Conservation (phyloP, 2,113 vertebrate species). For the Siphamia tubifer region DNA sequence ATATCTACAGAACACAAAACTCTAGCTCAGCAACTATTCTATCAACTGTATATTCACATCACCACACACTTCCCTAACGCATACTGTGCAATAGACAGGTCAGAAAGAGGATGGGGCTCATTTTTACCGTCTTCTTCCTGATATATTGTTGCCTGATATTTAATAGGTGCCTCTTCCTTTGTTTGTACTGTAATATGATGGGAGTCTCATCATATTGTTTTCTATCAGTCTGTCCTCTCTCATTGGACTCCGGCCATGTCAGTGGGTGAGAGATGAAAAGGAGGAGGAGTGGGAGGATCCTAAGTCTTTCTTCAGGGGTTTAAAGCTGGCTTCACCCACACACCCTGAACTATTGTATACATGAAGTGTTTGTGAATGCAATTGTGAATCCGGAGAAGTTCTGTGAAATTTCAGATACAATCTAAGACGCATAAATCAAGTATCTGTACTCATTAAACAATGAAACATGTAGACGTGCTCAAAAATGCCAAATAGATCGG, state of each 20-base stretch:
- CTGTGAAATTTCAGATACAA: slow-evolving; percentile 11
- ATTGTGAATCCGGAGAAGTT: background rate
- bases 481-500: too few relatives aligned
- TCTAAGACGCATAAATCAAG: too few relatives aligned
- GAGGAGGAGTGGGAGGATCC: slow-evolving; percentile 56
- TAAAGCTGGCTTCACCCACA: slow-evolving; percentile 62
- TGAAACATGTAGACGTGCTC: too few relatives aligned
- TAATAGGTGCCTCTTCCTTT: slow-evolving; percentile 41
- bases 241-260: slow-evolving; percentile 58
- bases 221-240: slow-evolving; percentile 46
- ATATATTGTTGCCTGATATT: slow-evolving; percentile 42
- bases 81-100: background rate
- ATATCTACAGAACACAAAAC: slow-evolving; percentile 31
- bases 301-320: slow-evolving; percentile 59
- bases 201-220: slow-evolving; percentile 9
- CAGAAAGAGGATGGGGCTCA: slow-evolving; percentile 9
- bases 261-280: slow-evolving; percentile 60
- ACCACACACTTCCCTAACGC: background rate
- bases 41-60: background rate
- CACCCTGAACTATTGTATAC: slow-evolving; percentile 39
- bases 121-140: slow-evolving; percentile 32
- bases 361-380: slow-evolving; percentile 40
- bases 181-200: slow-evolving; percentile 55
- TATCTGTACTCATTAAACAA: too few relatives aligned
- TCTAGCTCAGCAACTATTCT: slow-evolving; percentile 23